Base-by-base conservation (phyloP, 1,140 invertebrate species). In the Pygmarrhopalites habei region DNA sequence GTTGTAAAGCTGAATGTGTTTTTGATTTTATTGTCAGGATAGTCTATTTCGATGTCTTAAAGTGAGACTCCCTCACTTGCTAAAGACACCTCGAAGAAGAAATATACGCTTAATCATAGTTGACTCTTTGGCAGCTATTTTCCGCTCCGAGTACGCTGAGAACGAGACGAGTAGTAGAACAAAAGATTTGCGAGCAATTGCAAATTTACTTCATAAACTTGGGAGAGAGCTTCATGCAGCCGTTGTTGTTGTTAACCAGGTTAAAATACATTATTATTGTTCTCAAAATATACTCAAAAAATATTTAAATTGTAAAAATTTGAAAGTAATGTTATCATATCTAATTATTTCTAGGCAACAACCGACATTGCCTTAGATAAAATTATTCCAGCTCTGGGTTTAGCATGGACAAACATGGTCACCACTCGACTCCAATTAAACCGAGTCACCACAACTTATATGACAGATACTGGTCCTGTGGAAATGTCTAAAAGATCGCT, bases 121-220 rank as follows among this genome's bases (percentile, higher is more conserved):
- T 21, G 87, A 90, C 73, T 89, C 87, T 2, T 83, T 90, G 62
- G 85, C 86, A 21, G 86, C 83, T 2, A 74, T 86, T 29, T 88
- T 86, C 72, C 79, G 86, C 30, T 77, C 78, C 29, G 84, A 85
- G 64, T 84, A 83, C 63, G 79, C 81, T 56, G 72, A 72, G 7
- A 68, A 35, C 3, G 67, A 75, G 26, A 67, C 70, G 79, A 51
- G 76, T 64, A 72, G 74, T 52, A 74, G 85, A 68, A 79, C 82
- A 1, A 79, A 78, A 58, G 79, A 83, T 65, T 76, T 88, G 60
- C 76, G 81, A 61, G 75, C 75, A 39, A 72, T 89, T 67, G 82
- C 79, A 15, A 72, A 75, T 23, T 73, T 76, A 28, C 73, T 89
- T 35, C 80, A 84, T 59, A 75, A 78, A 51, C 73, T 87, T 30